Evolutionary conservation across 2,113 vertebrate species (phyloP).

Genomic region (Leptocoma aspasia): DNA sequence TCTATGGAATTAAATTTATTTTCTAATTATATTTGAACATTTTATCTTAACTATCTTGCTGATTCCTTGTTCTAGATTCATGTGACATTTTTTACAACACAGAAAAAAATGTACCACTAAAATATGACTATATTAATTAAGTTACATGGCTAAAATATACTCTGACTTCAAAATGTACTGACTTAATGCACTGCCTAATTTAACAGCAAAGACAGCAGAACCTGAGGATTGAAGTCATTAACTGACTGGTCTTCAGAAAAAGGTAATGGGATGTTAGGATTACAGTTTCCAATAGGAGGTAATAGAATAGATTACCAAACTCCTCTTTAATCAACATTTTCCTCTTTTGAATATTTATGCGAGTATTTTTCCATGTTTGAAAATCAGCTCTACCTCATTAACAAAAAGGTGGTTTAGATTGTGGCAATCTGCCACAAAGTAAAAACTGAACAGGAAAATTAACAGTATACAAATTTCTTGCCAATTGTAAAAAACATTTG

Average conservation of each 20-base stretch:
- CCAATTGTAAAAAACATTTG: not conserved
- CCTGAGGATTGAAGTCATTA: not conserved
- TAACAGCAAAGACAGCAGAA: not conserved
- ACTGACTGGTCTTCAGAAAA: not conserved
- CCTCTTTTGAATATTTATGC: not conserved
- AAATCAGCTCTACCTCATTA: not conserved
- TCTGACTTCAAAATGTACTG: not conserved
- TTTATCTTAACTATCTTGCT: not conserved
- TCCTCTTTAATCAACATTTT: not conserved
- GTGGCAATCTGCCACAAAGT: not conserved
- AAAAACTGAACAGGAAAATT: not conserved
- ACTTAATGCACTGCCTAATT: not conserved
- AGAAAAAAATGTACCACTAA: not conserved
- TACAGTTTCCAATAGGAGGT: not conserved
- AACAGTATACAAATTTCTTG: not conserved
- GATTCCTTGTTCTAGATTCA: not conserved
- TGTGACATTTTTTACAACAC: not conserved
- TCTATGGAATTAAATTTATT: not conserved
- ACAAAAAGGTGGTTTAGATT: not conserved
- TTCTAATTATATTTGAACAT: not conserved
- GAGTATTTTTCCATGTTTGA: not conserved
- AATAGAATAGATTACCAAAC: not conserved
- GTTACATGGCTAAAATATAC: not conserved
- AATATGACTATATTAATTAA: not conserved
- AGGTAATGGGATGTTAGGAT: not conserved